Conservation (phyloP, 1,140 invertebrate genomes). For the Aphaenogaster floridana region DNA sequence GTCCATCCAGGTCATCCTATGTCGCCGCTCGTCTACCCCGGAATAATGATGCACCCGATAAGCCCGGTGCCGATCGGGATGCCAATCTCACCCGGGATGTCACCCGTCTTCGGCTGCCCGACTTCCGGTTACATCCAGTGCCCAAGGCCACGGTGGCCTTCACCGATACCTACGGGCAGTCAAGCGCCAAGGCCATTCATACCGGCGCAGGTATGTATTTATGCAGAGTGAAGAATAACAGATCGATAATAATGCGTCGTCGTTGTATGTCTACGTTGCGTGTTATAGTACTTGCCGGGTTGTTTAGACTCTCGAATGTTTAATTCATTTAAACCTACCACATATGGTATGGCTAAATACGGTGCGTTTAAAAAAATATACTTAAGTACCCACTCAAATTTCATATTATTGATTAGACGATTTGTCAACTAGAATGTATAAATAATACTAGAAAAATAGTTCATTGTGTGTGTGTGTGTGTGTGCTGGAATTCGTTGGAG, state of each 20-base stretch:
- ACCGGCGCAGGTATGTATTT: conserved; percentile 79
- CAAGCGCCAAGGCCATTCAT: conserved; percentile 84
- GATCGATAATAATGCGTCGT: conserved; percentile 5
- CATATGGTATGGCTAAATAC: too few relatives aligned
- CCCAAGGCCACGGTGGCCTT: conserved; percentile 89
- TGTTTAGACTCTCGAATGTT: neutral
- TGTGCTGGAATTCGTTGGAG: too few relatives aligned
- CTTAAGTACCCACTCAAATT: too few relatives aligned
- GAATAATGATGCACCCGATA: conserved; percentile 82
- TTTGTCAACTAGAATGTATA: too few relatives aligned
- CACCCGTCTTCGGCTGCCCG: conserved; percentile 83
- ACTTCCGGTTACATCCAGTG: conserved; percentile 86
- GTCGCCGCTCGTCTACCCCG: conserved; percentile 80
- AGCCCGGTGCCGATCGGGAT: conserved; percentile 84
- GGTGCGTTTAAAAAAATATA: too few relatives aligned
- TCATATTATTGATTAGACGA: too few relatives aligned
- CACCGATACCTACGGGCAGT: conserved; percentile 83
- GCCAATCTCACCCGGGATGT: conserved; percentile 84
- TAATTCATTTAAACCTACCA: neutral
- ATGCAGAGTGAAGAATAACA: neutral
- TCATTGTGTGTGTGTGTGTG: too few relatives aligned
- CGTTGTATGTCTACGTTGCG: neutral
- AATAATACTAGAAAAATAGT: too few relatives aligned
- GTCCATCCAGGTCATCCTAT: conserved; percentile 77
- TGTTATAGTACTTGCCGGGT: neutral